These are phyloP conservation scores for Zaprionus ornatus DNA, from an alignment of 1,140 invertebrate genomes.

Conservation along the genomic window DNA sequence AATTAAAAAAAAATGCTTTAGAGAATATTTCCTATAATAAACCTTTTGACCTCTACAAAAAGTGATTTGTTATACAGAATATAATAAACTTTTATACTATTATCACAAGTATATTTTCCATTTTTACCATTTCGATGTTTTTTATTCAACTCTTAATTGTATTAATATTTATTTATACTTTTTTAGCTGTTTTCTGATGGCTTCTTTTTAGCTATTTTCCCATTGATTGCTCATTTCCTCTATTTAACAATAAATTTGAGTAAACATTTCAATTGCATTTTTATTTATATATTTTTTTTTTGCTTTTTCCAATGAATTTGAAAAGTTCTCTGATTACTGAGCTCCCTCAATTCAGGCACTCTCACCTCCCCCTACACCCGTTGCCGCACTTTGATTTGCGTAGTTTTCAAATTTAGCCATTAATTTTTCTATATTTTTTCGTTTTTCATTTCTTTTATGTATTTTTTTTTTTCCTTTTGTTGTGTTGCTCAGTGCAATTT, in stretches of 20 bases:
- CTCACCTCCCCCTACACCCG: neutral
- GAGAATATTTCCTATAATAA: too few species aligned
- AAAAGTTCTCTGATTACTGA: constrained; percentile 22
- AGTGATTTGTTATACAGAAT: too few species aligned
- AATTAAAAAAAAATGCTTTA: too few species aligned
- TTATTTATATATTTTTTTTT: neutral
- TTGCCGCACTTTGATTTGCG: constrained; percentile 56
- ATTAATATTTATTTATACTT: neutral
- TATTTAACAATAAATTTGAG: neutral
- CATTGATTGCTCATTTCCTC: neutral
- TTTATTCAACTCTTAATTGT: neutral
- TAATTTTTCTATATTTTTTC: constrained; percentile 48
- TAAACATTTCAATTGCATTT: constrained; percentile 12
- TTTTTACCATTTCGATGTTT: neutral
- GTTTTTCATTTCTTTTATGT: constrained; percentile 31
- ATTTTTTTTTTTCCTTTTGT: constrained; percentile 17
- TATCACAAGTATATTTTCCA: neutral
- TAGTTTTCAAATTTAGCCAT: constrained; percentile 57
- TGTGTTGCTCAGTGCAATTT: constrained; percentile 44
- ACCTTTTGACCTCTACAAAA: too few species aligned
- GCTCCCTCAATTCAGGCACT: neutral
- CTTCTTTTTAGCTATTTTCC: neutral
- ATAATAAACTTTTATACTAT: too few species aligned
- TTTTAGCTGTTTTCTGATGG: neutral
- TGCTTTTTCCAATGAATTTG: neutral